phyloP scores from a whole-genome alignment of 2,797 vertebrate species.

The Falco concolor region DNA sequence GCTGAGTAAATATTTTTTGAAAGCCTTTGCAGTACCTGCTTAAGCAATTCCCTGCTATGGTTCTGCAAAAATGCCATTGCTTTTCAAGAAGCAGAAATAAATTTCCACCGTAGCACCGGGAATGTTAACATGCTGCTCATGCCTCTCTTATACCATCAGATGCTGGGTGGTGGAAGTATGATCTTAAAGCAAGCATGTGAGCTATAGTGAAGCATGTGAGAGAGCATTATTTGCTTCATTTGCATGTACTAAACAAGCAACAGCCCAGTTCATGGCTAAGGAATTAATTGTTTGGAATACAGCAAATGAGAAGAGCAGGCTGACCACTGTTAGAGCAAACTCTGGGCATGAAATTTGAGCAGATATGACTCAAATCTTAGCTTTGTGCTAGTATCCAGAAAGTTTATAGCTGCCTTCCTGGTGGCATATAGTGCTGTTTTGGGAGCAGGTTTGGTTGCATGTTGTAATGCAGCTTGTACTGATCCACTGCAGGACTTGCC shows the following conservation, averaged over 20 bases:
- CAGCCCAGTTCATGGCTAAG: background rate
- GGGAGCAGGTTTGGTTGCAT: background rate
- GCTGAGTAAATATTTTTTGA: conserved; percentile 18
- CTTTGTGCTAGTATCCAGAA: background rate
- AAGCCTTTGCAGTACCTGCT: background rate
- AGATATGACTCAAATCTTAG: background rate
- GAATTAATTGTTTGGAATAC: background rate
- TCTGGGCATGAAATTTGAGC: background rate
- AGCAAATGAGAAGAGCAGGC: background rate
- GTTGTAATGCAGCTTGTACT: background rate
- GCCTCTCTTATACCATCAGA: background rate
- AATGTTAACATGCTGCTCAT: background rate
- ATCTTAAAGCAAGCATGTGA: background rate
- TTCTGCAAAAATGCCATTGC: background rate
- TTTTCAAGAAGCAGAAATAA: background rate
- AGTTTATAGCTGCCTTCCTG: background rate
- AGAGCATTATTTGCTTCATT: background rate
- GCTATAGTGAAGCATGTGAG: background rate
- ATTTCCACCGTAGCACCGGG: background rate
- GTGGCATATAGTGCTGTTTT: background rate
- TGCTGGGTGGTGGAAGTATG: background rate
- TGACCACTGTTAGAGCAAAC: background rate
- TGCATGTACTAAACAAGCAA: background rate
- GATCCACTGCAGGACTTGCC: background rate
- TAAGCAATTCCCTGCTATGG: background rate